phyloP scores from a whole-genome alignment of 1,140 invertebrate species.

The Notospermus geniculatus region DNA sequence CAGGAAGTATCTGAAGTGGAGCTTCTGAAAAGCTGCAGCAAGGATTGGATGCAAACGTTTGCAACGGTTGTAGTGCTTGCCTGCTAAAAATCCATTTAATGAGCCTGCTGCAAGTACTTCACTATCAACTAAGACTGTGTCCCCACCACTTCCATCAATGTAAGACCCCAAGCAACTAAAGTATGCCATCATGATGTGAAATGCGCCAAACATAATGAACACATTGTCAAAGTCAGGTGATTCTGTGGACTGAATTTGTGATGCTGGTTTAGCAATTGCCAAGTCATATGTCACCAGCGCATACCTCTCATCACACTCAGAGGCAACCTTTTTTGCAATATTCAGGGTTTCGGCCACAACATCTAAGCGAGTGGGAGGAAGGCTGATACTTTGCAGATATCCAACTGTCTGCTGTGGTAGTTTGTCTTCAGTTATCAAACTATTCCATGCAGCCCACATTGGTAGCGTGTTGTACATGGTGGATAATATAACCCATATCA shows the following conservation, averaged over 20 bases:
- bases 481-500: no score
- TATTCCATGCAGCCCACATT: no score
- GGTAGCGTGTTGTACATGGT: no score
- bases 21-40: slow-evolving; percentile 47
- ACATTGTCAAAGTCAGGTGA: slow-evolving; percentile 46
- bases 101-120: slow-evolving; percentile 54
- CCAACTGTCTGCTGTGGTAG: slow-evolving; percentile 12
- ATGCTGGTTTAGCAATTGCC: slow-evolving; percentile 51
- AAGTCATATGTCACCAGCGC: slow-evolving; percentile 50
- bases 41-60: slow-evolving; percentile 56
- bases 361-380: slow-evolving; percentile 15
- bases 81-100: slow-evolving; percentile 49
- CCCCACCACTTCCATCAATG: slow-evolving; percentile 53
- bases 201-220: slow-evolving; percentile 57
- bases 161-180: slow-evolving; percentile 58
- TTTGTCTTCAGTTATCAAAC: no score
- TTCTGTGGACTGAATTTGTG: slow-evolving; percentile 48
- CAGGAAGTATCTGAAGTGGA: slow-evolving; percentile 48
- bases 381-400: slow-evolving; percentile 17
- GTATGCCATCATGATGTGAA: slow-evolving; percentile 57
- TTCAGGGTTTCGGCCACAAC: slow-evolving; percentile 51
- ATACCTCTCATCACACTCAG: slow-evolving; percentile 36
- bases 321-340: slow-evolving; percentile 33
- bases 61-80: slow-evolving; percentile 58
- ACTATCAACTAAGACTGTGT: slow-evolving; percentile 50